Evolutionary conservation across 2,113 vertebrate genomes (phyloP), one percentile per base, ranked within the genome.

Genomic region (Lucifuga dentata): DNA sequence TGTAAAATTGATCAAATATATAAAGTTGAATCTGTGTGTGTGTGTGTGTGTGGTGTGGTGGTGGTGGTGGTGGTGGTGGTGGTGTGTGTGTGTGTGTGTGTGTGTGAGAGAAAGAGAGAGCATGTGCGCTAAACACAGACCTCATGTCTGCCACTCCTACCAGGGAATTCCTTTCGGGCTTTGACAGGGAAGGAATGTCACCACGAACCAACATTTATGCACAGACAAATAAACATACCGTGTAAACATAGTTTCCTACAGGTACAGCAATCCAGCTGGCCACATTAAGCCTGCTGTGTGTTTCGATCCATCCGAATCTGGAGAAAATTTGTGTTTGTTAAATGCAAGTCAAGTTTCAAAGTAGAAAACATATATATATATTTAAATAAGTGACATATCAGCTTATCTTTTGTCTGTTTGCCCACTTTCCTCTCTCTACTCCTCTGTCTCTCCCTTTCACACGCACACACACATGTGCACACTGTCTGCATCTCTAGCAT

Each of bases 141-240:
- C 79, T 88, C 83, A 83, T 70, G 84, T 68, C 80, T 83, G 87
- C 86, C 90, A 88, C 87, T 91, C 90, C 87, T 89, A 86, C 83
- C 57, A 88, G 88, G 86, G 88, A 90, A 91, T 90, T 91, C 87
- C 88, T 89, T 76, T 81, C 55, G 26, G 84, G 75, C 73, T 87
- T 88, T 89, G 86, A 88, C 86, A 86, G 73, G 53, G 24, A 76
- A 84, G 80, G 90, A 88, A 89, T 89, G 86, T 87, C 84, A 85
- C 68, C 16, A 15, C 29, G 40, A 73, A 79, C 57, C 63, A 74
- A 81, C 57, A 72, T 88, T 80, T 80, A 65, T 48, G 2, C 40
- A 59, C 68, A 78, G n/a, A 40, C 74, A 79, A 75, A 86, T 57
- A 73, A 75, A 77, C 60, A 74, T 70, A 32, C 64, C 41, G 41